These are phyloP conservation scores for Eupithecia centaureata DNA, from an alignment of 2,888 invertebrate species.

Conservation along the genomic window DNA sequence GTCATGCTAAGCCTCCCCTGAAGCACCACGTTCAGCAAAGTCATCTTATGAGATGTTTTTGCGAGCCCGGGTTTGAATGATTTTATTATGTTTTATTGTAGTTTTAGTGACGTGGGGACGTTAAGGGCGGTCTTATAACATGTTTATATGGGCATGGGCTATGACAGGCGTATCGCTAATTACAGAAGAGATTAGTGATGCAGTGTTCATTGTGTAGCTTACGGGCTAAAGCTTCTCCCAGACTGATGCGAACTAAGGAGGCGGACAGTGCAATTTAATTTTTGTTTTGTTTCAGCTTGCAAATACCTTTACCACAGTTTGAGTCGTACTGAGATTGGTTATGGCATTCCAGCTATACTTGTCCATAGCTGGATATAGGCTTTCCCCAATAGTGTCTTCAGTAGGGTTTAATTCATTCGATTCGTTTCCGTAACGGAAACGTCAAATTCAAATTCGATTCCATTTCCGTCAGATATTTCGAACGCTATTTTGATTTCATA, in stretches of 20 bases:
- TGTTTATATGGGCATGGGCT: constrained; percentile 5
- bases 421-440: too few species aligned
- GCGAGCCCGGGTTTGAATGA: constrained; percentile 35
- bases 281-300: too few species aligned
- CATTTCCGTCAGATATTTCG: too few species aligned
- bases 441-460: too few species aligned
- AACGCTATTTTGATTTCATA: too few species aligned
- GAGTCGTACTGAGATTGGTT: too few species aligned
- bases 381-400: too few species aligned
- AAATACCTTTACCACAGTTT: too few species aligned
- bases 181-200: constrained; percentile 6
- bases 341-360: too few species aligned
- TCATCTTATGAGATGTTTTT: constrained; percentile 46
- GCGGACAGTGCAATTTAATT: too few species aligned
- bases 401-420: too few species aligned
- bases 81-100: constrained; percentile 44
- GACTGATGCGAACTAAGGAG: background rate
- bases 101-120: constrained; percentile 35
- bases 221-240: background rate
- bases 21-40: constrained; percentile 39
- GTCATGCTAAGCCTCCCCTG: constrained; percentile 19
- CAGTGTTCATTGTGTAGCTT: background rate
- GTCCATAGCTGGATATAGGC: too few species aligned
- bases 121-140: constrained; percentile 20
- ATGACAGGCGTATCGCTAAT: background rate